Percentiles rank a stretch among this genome's conserved stretches.
These are phyloP conservation scores for Therioaphis trifolii DNA, from an alignment of 2,888 invertebrate species.

Conservation along the genomic window DNA sequence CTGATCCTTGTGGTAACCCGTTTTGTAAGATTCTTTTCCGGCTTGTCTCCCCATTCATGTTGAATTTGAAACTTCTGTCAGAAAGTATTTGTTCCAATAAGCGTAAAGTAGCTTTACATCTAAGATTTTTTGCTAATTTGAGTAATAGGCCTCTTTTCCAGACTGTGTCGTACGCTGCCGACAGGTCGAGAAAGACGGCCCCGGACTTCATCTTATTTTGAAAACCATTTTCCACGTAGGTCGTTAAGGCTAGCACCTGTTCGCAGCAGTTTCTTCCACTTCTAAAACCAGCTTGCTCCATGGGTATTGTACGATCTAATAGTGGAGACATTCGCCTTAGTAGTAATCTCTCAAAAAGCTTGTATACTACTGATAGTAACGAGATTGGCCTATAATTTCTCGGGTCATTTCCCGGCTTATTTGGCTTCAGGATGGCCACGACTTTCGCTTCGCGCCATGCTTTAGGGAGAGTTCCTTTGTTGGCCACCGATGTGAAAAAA, in stretches of 20 bases:
- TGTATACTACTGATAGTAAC: not conserved
- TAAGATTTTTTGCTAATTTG: too few relatives aligned
- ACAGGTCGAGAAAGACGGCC: slow-evolving; percentile 43
- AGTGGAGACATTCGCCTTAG: slow-evolving; percentile 40
- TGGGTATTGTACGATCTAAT: slow-evolving; percentile 47
- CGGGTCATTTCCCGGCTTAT: slow-evolving; percentile 39
- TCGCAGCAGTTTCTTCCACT: slow-evolving; percentile 37
- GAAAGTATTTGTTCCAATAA: too few relatives aligned
- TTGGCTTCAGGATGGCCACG: slow-evolving; percentile 35
- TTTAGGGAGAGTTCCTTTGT: slow-evolving; percentile 27
- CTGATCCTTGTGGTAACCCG: slow-evolving; percentile 20
- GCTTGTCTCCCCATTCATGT: slow-evolving; percentile 8
- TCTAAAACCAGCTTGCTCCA: slow-evolving; percentile 40
- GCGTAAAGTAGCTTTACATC: too few relatives aligned
- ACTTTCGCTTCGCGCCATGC: too few relatives aligned
- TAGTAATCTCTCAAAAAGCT: slow-evolving; percentile 4
- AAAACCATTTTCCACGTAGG: too few relatives aligned
- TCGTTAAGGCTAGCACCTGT: slow-evolving; percentile 44
- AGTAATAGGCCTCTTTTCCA: too few relatives aligned
- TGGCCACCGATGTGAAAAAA: slow-evolving; percentile 18
- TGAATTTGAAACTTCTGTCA: slow-evolving; percentile 39
- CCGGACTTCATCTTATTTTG: slow-evolving; percentile 44
- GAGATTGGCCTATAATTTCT: slow-evolving; percentile 29
- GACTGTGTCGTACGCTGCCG: slow-evolving; percentile 35
- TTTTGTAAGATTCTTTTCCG: not conserved